phyloP scores from a whole-genome alignment of 1,140 invertebrate genomes.

The Microplitis mediator region DNA sequence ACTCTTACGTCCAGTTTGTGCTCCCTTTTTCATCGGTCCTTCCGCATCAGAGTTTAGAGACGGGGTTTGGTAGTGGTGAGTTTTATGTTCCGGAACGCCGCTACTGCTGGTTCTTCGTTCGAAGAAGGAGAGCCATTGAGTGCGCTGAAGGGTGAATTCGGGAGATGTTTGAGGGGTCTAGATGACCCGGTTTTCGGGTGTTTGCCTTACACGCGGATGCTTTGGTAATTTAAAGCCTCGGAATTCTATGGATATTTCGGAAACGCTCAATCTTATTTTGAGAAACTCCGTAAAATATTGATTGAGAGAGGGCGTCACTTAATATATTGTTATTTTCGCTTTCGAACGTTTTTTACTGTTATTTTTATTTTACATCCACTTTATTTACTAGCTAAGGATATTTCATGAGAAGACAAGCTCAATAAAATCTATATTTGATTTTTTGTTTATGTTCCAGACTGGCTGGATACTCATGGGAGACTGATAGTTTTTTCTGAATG shows the following conservation, averaged over 20 bases:
- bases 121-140: constrained; percentile 16
- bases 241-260: constrained; percentile 23
- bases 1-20: background rate
- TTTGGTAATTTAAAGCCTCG: constrained; percentile 25
- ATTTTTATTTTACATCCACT: background rate
- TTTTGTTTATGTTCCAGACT: constrained; percentile 10
- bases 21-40: background rate
- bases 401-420: too few species aligned
- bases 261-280: constrained; percentile 19
- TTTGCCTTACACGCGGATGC: constrained; percentile 20
- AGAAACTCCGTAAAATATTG: constrained; percentile 9
- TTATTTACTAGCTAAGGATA: too few species aligned
- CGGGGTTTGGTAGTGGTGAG: background rate
- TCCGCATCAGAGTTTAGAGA: background rate
- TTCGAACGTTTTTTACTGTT: background rate
- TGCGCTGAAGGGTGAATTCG: constrained; percentile 7
- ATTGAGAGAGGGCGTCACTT: background rate
- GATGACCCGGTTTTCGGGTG: constrained; percentile 26
- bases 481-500: constrained; percentile 26
- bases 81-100: background rate
- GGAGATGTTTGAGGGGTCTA: constrained; percentile 8
- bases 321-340: background rate
- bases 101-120: too few species aligned
- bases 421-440: background rate
- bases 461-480: constrained; percentile 48